These are phyloP conservation scores for Ceyx cyanopectus DNA, from an alignment of 2,113 vertebrate species.

Conservation along the genomic window DNA sequence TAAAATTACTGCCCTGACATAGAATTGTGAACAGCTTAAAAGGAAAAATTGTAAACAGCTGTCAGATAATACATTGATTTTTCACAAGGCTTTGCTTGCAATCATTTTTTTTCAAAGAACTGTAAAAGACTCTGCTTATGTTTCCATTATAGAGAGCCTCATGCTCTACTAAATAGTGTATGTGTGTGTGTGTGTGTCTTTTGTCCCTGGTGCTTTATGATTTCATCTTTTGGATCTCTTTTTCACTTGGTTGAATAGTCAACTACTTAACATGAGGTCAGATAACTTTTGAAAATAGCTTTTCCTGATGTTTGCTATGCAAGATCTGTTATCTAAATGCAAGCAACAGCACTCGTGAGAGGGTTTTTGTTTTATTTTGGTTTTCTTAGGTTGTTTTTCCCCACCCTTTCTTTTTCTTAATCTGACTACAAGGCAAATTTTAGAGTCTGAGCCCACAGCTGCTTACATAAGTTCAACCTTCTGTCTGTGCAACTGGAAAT, in stretches of 20 bases:
- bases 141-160: constrained; percentile 37
- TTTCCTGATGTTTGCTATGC: constrained; percentile 46
- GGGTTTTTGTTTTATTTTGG: not conserved
- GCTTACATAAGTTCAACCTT: not conserved
- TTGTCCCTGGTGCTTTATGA: constrained; percentile 54
- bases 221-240: constrained; percentile 60
- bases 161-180: constrained; percentile 65
- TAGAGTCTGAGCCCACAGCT: not conserved
- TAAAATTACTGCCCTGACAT: constrained; percentile 30
- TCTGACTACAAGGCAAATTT: not conserved
- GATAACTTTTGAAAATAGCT: constrained; percentile 55
- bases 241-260: constrained; percentile 59
- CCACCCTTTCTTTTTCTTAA: not conserved
- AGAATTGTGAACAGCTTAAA: constrained; percentile 18
- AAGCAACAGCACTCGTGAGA: not conserved
- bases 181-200: constrained; percentile 42
- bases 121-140: constrained; percentile 15
- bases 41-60: constrained; percentile 50
- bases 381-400: not conserved
- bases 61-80: constrained; percentile 31
- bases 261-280: constrained; percentile 56
- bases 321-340: constrained; percentile 13
- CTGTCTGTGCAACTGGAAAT: not conserved
- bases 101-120: constrained; percentile 37
- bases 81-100: constrained; percentile 46